A percentile compares a stretch with the other conserved stretches of the same genome.
Evolutionary conservation across 2,797 vertebrate genomes (phyloP).

Genomic region (Ptychobarbus kaznakovi): DNA sequence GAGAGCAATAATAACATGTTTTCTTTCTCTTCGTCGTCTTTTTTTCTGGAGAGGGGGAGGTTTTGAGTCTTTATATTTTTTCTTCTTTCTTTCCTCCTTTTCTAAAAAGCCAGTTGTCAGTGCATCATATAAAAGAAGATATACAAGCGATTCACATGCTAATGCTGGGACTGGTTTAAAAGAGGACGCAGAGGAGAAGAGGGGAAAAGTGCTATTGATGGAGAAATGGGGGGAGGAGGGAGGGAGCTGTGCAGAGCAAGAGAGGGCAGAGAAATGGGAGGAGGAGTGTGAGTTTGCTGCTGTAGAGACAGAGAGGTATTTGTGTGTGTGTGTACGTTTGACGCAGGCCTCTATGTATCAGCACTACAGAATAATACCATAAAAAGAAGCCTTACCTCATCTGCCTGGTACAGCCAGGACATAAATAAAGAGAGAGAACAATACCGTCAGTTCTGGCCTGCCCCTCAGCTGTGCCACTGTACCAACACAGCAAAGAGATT

Average conservation of each 20-base stretch:
- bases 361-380: conserved; percentile 98
- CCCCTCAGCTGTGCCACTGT: conserved; percentile 78
- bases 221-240: conserved; percentile 63
- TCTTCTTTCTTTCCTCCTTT: conserved; percentile 57
- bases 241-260: conserved; percentile 70
- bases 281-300: conserved; percentile 68
- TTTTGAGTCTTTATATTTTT: conserved; percentile 66
- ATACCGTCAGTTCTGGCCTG: conserved; percentile 96
- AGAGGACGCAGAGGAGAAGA: conserved; percentile 76
- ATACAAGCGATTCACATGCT: conserved; percentile 90
- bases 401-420: conserved; percentile 97
- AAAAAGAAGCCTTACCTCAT: conserved; percentile 95
- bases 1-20: conserved; percentile 76
- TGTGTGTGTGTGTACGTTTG: conserved; percentile 87
- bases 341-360: conserved; percentile 94
- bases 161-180: conserved; percentile 84
- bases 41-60: conserved; percentile 72
- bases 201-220: conserved; percentile 84
- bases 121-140: conserved; percentile 89
- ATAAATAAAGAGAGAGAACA: conserved; percentile 96
- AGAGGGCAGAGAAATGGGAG: conserved; percentile 39
- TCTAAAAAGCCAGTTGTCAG: conserved; percentile 82
- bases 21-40: conserved; percentile 66
- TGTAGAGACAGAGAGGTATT: conserved; percentile 81
- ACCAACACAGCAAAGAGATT: conserved; percentile 89